These are phyloP conservation scores for Drosophila aff. DNA, from an alignment of 1,140 invertebrate genomes.

Conservation along the genomic window DNA sequence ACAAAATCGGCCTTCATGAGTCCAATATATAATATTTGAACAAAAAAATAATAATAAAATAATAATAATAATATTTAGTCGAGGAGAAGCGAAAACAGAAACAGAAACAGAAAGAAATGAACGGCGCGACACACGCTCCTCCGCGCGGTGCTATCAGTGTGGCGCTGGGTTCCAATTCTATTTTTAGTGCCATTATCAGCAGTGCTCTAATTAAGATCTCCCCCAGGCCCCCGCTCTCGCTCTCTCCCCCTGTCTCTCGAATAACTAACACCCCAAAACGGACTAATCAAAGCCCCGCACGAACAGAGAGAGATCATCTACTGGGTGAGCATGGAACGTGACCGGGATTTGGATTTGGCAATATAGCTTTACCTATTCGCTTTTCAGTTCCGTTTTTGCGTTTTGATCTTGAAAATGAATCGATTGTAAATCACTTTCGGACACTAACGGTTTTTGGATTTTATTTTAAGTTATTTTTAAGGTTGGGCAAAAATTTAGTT, in stretches of 20 bases:
- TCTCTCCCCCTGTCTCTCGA: constrained; percentile 51
- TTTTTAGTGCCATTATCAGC: constrained; percentile 76
- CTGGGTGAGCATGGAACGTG: constrained; percentile 25
- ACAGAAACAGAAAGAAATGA: constrained; percentile 39
- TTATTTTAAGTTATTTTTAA: neutral
- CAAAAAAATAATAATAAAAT: neutral
- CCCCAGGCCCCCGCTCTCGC: constrained; percentile 57
- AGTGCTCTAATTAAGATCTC: constrained; percentile 80
- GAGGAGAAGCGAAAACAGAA: constrained; percentile 18
- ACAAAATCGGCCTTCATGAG: constrained; percentile 37
- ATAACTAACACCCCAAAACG: constrained; percentile 43
- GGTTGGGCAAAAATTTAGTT: no score
- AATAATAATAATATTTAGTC: constrained; percentile 1
- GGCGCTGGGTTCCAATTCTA: constrained; percentile 47
- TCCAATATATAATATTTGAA: constrained; percentile 32
- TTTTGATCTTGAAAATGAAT: constrained; percentile 36
- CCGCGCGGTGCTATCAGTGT: constrained; percentile 66
- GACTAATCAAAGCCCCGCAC: constrained; percentile 62
- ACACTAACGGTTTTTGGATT: neutral
- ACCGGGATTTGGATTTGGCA: constrained; percentile 12
- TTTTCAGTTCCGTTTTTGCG: constrained; percentile 5
- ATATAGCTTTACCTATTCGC: constrained; percentile 4
- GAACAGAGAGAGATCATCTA: constrained; percentile 42
- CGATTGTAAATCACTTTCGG: constrained; percentile 5
- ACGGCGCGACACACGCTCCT: constrained; percentile 35